Evolutionary conservation across 2,888 invertebrate genomes (phyloP), one percentile per base, ranked within the genome.

Genomic region (Ceriagrion tenellum): DNA sequence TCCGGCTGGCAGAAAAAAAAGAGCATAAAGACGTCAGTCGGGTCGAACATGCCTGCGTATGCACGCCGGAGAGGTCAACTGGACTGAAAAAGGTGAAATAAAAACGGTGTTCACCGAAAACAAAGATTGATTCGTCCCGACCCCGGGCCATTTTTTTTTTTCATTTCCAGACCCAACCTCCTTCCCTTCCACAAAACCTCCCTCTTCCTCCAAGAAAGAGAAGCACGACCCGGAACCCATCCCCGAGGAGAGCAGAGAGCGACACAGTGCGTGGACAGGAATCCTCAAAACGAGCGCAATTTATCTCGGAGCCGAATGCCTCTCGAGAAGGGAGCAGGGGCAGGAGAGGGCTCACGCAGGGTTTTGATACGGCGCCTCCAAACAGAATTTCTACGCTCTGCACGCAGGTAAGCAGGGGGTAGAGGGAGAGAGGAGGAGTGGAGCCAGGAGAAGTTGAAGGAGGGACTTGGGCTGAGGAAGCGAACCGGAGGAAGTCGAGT

Each of bases 111-210:
- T 40, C 26, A 93, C 59, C 93, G 40, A 93, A 93, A 93, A 93
- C 93, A 93, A 93, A 93, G 93, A 93, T 93, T 93, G 69, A 93
- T 93, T 93, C 93, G 93, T 47, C 47, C 74, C 93, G 47, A 59
- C 93, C 63, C 47, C 93, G 23, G 10, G 47, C 30, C 63, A 93
- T 93, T 93, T 93, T 93, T 93, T n/a, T 93, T 74, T 93, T 93
- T 47, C 93, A 47, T 12, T 40, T 47, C 93, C 81, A 10, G 35
- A 23, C n/a, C n/a, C 69, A n/a, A 69, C n/a, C 69, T 23, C n/a
- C n/a, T 4, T 47, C 47, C 47, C 47, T 47, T 8, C 47, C 47
- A 47, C 47, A 47, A 47, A 59, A 18, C 59, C 59, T 18, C 59
- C 18, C 18, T 69, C 26, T 2, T 35, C 40, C 59, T 20, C 18